Conservation (phyloP, 2,113 vertebrate genomes). For the Laticauda laticaudata region DNA sequence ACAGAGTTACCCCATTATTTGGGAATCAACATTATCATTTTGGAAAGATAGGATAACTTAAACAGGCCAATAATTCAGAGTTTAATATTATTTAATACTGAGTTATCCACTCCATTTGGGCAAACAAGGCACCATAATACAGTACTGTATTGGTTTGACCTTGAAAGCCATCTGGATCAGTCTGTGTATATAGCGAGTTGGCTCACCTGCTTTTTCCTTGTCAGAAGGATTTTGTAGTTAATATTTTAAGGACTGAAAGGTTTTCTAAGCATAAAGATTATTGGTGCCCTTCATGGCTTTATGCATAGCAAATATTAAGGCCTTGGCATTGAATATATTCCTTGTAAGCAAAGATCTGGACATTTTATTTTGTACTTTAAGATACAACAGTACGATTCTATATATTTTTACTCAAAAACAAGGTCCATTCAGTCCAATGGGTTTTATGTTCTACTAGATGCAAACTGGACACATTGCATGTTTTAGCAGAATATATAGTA, state of each 20-base stretch:
- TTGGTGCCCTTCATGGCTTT: neutral
- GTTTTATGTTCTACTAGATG: neutral
- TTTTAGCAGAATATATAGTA: neutral
- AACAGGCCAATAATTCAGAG: neutral
- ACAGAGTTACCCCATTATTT: neutral
- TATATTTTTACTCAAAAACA: neutral
- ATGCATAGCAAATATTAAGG: neutral
- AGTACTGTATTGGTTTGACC: neutral
- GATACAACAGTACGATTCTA: neutral
- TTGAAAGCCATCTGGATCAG: neutral
- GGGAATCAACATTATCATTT: neutral
- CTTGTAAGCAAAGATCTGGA: neutral
- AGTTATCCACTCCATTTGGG: neutral
- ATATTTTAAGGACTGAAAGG: neutral
- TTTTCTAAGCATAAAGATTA: neutral
- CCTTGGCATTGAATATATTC: neutral
- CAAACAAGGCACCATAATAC: neutral
- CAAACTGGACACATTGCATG: neutral
- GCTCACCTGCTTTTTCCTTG: neutral
- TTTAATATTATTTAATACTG: neutral
- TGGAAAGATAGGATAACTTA: neutral
- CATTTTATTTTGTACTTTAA: neutral
- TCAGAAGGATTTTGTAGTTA: neutral
- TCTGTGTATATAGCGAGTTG: neutral
- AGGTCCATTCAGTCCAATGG: neutral